These are phyloP conservation scores for Gila robusta DNA, from an alignment of 2,797 vertebrate genomes.

Conservation along the genomic window DNA sequence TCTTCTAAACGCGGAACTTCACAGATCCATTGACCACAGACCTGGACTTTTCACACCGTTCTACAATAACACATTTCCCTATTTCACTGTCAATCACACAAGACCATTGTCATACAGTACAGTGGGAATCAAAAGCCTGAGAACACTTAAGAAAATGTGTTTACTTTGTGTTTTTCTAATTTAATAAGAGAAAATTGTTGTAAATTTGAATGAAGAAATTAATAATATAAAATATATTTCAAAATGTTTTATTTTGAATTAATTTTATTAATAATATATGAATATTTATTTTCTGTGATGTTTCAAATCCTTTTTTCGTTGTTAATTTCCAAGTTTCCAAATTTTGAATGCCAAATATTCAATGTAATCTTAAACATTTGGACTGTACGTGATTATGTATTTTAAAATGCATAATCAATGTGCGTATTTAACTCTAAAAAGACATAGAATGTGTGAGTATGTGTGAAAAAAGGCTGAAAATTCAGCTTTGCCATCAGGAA, in stretches of 20 bases:
- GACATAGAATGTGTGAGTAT: neutral
- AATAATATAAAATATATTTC: neutral
- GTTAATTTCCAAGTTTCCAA: neutral
- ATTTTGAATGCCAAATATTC: neutral
- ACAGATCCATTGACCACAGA: slow-evolving; percentile 30
- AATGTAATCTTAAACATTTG: neutral
- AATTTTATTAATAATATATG: neutral
- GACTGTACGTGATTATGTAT: neutral
- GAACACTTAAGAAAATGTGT: neutral
- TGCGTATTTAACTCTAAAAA: neutral
- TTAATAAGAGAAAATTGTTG: neutral
- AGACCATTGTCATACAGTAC: neutral
- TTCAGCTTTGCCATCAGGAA: neutral
- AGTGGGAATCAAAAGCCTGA: neutral
- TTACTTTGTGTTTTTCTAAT: neutral
- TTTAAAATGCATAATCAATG: neutral
- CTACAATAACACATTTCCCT: slow-evolving; percentile 6
- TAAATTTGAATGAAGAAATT: neutral
- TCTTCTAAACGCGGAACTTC: slow-evolving; percentile 6
- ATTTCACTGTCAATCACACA: neutral
- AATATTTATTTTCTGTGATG: neutral
- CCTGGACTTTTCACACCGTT: slow-evolving; percentile 16
- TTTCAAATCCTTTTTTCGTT: neutral
- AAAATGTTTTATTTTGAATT: neutral
- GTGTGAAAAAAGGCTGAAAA: neutral